Conservation (phyloP, 2,113 vertebrate species). For the Silurus meridionalis region DNA sequence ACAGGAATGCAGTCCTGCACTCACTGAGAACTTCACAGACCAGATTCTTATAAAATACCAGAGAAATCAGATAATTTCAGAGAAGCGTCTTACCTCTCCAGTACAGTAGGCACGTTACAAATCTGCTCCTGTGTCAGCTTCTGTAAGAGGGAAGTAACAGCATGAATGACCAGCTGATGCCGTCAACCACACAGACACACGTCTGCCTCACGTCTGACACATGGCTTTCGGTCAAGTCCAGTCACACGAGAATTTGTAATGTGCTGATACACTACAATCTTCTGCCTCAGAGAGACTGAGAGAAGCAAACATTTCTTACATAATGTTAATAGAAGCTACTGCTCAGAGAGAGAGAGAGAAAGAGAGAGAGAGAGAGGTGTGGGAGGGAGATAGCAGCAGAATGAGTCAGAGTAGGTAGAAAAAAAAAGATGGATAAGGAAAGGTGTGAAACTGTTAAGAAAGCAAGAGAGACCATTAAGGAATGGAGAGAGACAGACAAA, state of each 20-base stretch:
- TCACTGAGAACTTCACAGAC: neutral
- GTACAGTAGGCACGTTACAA: conserved; percentile 52
- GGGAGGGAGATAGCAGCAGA: conserved; percentile 9
- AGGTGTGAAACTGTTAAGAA: neutral
- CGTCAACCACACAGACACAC: neutral
- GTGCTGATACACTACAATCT: conserved; percentile 34
- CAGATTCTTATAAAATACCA: neutral
- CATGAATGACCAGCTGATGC: conserved; percentile 37
- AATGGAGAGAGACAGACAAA: neutral
- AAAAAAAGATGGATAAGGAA: neutral
- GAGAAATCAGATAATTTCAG: neutral
- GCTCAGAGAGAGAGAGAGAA: conserved; percentile 31
- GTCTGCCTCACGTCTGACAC: neutral
- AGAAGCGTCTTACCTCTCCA: conserved; percentile 65
- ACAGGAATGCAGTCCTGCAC: neutral
- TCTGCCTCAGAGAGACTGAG: conserved; percentile 40
- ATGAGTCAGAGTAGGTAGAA: conserved; percentile 3
- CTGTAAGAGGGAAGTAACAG: conserved; percentile 52
- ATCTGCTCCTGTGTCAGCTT: conserved; percentile 60
- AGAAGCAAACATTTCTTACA: conserved; percentile 63
- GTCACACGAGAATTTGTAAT: conserved; percentile 53
- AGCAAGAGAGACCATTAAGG: neutral
- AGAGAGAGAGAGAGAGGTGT: neutral
- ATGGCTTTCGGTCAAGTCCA: conserved; percentile 60
- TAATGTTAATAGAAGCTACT: conserved; percentile 58